These are phyloP conservation scores for Cepaea hortensis DNA, from an alignment of 2,888 invertebrate genomes.

Conservation along the genomic window DNA sequence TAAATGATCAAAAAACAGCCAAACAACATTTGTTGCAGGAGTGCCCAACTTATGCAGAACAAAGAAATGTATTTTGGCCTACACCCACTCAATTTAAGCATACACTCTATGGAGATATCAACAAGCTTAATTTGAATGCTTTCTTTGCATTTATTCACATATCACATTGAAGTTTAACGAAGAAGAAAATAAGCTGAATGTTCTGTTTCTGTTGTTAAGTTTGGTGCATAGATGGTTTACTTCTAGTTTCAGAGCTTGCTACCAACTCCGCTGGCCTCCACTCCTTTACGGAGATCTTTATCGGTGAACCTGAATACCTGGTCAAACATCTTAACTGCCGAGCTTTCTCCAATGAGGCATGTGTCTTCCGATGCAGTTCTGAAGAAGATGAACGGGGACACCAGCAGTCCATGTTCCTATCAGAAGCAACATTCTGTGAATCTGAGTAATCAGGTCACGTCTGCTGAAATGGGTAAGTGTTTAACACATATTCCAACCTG, in stretches of 20 bases:
- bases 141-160: too few relatives aligned
- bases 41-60: too few relatives aligned
- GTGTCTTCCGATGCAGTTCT: slow-evolving; percentile 27
- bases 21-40: too few relatives aligned
- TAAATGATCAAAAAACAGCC: too few relatives aligned
- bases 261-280: not conserved
- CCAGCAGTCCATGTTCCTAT: slow-evolving; percentile 15
- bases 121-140: too few relatives aligned
- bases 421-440: slow-evolving; percentile 5
- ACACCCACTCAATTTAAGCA: too few relatives aligned
- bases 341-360: slow-evolving; percentile 20
- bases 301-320: not conserved
- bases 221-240: too few relatives aligned
- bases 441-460: not conserved
- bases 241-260: slow-evolving; percentile 11
- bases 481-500: not conserved
- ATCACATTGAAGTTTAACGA: too few relatives aligned
- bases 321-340: not conserved
- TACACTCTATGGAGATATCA: too few relatives aligned
- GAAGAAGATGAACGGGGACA: slow-evolving; percentile 12
- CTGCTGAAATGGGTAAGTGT: slow-evolving; percentile 11
- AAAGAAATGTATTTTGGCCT: too few relatives aligned
- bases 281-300: slow-evolving; percentile 10
- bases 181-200: too few relatives aligned
- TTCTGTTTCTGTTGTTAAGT: too few relatives aligned